Evolutionary conservation across 2,888 invertebrate genomes (phyloP).

Genomic region (Marasmarcha lunaedactyla): DNA sequence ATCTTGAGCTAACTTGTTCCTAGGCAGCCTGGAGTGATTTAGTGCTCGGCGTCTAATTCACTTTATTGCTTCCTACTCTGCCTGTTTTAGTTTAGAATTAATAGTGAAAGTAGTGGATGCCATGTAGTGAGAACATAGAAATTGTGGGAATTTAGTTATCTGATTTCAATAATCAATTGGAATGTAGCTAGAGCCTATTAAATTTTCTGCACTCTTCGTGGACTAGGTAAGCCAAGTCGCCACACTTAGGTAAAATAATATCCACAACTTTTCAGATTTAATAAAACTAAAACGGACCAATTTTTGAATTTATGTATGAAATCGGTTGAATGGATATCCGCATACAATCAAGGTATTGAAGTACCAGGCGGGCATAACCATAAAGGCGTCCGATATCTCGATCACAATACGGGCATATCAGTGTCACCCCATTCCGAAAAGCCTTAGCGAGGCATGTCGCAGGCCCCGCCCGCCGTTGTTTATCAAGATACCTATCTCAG

Average conservation of each 20-base stretch:
- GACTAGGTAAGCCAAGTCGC: too few relatives aligned
- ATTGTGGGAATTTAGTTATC: too few relatives aligned
- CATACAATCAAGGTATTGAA: not conserved
- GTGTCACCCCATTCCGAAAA: slow-evolving; percentile 9
- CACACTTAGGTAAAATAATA: too few relatives aligned
- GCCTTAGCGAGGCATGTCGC: slow-evolving; percentile 21
- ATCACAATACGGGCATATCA: slow-evolving; percentile 4
- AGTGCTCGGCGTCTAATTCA: not conserved
- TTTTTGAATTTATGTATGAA: too few relatives aligned
- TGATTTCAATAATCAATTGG: too few relatives aligned
- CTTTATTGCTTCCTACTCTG: not conserved
- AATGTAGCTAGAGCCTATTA: too few relatives aligned
- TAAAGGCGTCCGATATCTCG: not conserved
- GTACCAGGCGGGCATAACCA: not conserved
- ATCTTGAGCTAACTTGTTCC: not conserved
- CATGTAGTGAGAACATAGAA: not conserved
- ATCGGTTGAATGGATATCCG: too few relatives aligned
- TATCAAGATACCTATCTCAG: slow-evolving; percentile 59
- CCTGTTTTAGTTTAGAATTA: not conserved
- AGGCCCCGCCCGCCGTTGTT: slow-evolving; percentile 24
- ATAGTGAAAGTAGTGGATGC: not conserved
- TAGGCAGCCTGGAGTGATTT: not conserved
- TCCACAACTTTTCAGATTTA: too few relatives aligned
- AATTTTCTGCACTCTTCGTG: too few relatives aligned
- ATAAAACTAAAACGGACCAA: too few relatives aligned